Evolutionary conservation across 2,113 vertebrate genomes (phyloP).

Genomic region (Campylorhamphus procurvoides): DNA sequence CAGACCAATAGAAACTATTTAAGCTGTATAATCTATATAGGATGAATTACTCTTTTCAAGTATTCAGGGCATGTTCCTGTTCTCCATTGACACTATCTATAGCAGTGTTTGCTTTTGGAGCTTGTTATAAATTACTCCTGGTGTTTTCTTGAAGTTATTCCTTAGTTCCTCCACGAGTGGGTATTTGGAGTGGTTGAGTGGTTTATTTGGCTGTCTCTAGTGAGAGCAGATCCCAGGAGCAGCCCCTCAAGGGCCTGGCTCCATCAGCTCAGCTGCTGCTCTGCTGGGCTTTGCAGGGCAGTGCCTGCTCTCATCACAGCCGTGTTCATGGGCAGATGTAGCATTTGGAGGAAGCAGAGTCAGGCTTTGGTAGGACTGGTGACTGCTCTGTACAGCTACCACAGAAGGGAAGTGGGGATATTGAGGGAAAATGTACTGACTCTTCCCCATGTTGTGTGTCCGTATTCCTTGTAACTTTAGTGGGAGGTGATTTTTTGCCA

Average conservation of each 20-base stretch:
- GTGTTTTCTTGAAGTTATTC: background rate
- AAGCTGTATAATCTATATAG: background rate
- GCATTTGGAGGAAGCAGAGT: background rate
- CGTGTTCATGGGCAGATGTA: background rate
- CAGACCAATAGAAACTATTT: background rate
- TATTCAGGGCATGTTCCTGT: background rate
- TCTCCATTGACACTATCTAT: background rate
- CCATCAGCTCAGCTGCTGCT: background rate
- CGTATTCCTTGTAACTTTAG: background rate
- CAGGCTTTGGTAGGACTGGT: background rate
- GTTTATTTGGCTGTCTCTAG: background rate
- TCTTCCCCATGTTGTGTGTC: background rate
- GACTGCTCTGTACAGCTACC: background rate
- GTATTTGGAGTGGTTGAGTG: background rate
- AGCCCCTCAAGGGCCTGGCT: background rate
- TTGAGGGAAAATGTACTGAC: background rate
- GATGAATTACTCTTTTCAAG: background rate
- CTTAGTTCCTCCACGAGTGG: background rate
- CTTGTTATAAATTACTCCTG: background rate
- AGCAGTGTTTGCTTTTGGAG: background rate
- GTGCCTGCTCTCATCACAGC: background rate
- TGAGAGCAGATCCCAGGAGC: background rate
- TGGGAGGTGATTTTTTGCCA: background rate
- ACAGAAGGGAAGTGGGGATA: background rate
- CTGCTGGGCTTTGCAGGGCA: background rate